Conservation (phyloP, 2,113 vertebrate genomes). For the Myocastor coypus region DNA sequence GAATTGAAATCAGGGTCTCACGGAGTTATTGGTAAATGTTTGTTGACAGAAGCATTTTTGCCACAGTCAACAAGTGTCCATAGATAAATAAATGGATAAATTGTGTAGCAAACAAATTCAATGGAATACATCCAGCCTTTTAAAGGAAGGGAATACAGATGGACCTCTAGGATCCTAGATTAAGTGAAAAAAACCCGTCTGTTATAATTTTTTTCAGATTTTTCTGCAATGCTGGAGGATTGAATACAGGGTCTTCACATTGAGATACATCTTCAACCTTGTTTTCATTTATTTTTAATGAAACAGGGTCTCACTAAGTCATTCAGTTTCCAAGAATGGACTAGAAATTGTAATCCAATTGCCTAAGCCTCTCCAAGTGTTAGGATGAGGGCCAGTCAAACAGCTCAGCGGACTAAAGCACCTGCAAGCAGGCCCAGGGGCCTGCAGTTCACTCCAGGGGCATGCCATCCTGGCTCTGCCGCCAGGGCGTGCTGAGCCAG, state of each 20-base stretch:
- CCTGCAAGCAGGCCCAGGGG: too few relatives aligned
- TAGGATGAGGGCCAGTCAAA: not conserved
- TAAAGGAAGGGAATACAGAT: not conserved
- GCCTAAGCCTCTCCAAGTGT: not conserved
- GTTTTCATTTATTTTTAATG: not conserved
- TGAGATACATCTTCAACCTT: not conserved
- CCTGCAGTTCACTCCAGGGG: too few relatives aligned
- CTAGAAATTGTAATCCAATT: not conserved
- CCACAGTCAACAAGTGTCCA: not conserved
- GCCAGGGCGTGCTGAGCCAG: too few relatives aligned
- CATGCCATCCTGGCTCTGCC: too few relatives aligned
- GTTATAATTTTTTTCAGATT: not conserved
- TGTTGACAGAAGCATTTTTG: not conserved
- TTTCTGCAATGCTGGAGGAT: not conserved
- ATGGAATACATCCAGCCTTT: not conserved
- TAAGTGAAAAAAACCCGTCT: not conserved
- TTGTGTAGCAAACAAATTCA: not conserved
- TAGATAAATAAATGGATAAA: not conserved
- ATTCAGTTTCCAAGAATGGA: not conserved
- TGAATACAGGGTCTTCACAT: not conserved
- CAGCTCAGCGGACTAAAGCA: too few relatives aligned
- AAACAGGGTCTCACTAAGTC: not conserved
- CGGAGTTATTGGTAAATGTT: not conserved
- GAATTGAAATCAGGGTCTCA: not conserved
- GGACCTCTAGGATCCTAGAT: not conserved